Conservation (phyloP, 37 sponge, comb jelly and placozoan genomes). For the Oscarella lobularis region DNA sequence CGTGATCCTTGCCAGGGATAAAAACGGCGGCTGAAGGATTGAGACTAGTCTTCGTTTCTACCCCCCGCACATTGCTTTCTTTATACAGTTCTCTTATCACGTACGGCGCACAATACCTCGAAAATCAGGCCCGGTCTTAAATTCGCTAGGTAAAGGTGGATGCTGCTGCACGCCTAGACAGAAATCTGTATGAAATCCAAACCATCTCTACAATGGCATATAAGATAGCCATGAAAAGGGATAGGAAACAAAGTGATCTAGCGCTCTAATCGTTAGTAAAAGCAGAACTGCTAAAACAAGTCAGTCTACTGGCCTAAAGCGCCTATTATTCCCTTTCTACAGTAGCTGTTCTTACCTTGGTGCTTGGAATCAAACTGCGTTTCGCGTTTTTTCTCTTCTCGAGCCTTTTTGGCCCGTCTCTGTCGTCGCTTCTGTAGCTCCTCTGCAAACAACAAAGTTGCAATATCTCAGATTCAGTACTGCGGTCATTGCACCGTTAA, state of each 20-base stretch:
- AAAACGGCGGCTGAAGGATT: no score
- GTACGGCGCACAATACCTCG: no score
- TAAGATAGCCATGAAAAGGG: neutral
- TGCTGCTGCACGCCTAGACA: no score
- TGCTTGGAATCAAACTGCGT: constrained; percentile 4
- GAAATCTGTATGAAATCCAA: no score
- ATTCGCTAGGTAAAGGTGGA: no score
- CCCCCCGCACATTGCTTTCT: no score
- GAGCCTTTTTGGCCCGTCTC: constrained; percentile 36
- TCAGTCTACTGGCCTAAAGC: neutral
- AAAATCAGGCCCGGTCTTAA: no score
- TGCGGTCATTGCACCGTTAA: no score
- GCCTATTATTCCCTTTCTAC: neutral
- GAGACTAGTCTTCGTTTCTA: no score
- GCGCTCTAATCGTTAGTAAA: neutral
- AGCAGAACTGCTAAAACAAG: neutral
- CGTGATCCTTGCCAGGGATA: no score
- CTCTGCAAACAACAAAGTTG: constrained; percentile 43
- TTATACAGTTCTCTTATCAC: no score
- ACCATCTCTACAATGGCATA: neutral
- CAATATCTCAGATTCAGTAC: no score
- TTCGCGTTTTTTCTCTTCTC: constrained; percentile 36
- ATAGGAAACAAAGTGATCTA: neutral
- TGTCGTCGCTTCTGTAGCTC: constrained; percentile 33
- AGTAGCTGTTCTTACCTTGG: neutral